A percentile compares a stretch with the other conserved stretches of the same genome.
These are phyloP conservation scores for Phrynosoma platyrhinos DNA, from an alignment of 2,113 vertebrate species.

Conservation along the genomic window DNA sequence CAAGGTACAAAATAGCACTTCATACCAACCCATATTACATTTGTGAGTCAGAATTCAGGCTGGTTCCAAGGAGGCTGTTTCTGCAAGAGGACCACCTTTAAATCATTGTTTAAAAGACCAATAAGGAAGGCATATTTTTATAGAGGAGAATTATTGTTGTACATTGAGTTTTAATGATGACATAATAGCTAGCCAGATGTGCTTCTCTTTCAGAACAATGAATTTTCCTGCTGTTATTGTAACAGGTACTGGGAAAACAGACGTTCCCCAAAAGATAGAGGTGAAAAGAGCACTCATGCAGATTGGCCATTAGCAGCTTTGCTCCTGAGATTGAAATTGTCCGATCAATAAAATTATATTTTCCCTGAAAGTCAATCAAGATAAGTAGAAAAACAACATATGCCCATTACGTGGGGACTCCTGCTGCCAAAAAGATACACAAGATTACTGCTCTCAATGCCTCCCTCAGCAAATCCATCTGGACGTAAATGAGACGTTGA, in stretches of 20 bases:
- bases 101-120: background rate
- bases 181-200: slow-evolving; percentile 47
- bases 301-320: slow-evolving; percentile 43
- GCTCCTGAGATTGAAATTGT: slow-evolving; percentile 32
- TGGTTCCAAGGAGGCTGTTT: background rate
- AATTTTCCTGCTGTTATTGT: slow-evolving; percentile 45
- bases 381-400: slow-evolving; percentile 25
- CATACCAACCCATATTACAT: background rate
- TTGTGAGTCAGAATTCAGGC: background rate
- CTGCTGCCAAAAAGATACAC: slow-evolving; percentile 14
- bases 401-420: background rate
- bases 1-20: background rate
- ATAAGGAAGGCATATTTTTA: background rate
- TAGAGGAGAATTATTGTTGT: slow-evolving; percentile 12
- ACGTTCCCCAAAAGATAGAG: slow-evolving; percentile 17
- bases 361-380: slow-evolving; percentile 41
- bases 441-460: slow-evolving; percentile 24
- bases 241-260: slow-evolving; percentile 9
- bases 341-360: slow-evolving; percentile 38
- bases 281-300: slow-evolving; percentile 49
- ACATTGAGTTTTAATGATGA: slow-evolving; percentile 43
- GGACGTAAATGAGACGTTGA: slow-evolving; percentile 34
- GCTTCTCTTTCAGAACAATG: slow-evolving; percentile 51
- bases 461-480: slow-evolving; percentile 32
- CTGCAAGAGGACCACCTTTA: background rate